Evolutionary conservation across 1,140 invertebrate species (phyloP).

Genomic region (Nixonia krombeini): DNA sequence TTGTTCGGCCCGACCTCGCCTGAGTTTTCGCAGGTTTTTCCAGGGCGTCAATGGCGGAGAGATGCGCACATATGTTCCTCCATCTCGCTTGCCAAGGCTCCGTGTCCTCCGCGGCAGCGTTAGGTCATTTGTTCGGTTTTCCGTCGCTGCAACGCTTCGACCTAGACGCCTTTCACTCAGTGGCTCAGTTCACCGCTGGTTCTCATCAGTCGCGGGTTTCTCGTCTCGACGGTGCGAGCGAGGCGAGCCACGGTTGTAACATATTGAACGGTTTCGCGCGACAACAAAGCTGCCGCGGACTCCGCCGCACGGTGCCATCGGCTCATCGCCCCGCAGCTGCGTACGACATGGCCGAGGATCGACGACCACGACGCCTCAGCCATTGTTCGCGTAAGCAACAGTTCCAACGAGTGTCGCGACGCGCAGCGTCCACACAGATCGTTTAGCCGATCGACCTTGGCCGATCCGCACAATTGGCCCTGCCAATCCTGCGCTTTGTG

Average conservation of each 20-base stretch:
- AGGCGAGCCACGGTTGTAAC: constrained; percentile 30
- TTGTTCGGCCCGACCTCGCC: too few relatives aligned
- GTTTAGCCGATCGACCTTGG: constrained; percentile 26
- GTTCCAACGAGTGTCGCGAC: too few relatives aligned
- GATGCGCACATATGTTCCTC: constrained; percentile 29
- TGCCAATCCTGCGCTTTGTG: constrained; percentile 24
- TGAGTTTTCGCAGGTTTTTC: not conserved
- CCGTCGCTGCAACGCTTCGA: constrained; percentile 37
- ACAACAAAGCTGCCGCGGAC: too few relatives aligned
- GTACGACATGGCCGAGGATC: too few relatives aligned
- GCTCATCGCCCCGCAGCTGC: too few relatives aligned
- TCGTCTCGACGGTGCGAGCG: constrained; percentile 32
- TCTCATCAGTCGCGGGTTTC: constrained; percentile 55
- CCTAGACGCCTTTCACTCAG: constrained; percentile 60
- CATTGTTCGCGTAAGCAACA: too few relatives aligned
- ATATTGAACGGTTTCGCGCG: constrained; percentile 36
- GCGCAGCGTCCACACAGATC: constrained; percentile 38
- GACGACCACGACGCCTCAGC: too few relatives aligned
- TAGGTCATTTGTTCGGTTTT: constrained; percentile 48
- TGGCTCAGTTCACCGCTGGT: constrained; percentile 58
- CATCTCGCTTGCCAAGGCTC: constrained; percentile 36
- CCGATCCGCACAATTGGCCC: constrained; percentile 39
- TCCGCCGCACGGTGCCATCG: too few relatives aligned
- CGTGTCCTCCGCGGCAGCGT: constrained; percentile 41
- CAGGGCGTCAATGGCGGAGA: not conserved